Conservation (phyloP, 2,888 invertebrate genomes). For the Drosophila atripex region DNA sequence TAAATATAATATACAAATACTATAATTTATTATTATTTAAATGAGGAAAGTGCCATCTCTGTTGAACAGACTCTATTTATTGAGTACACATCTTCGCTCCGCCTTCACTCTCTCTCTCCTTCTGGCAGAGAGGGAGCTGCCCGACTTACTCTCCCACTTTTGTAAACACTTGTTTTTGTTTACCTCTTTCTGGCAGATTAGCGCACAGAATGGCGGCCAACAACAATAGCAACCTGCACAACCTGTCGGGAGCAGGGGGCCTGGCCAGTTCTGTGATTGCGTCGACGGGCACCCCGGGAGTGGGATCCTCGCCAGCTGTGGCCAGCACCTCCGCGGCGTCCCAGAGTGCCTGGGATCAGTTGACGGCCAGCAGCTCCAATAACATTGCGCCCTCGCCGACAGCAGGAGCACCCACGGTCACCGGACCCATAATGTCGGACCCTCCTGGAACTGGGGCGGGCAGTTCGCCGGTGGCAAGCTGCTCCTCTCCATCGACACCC, state of each 20-base stretch:
- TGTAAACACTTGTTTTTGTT: slow-evolving; percentile 49
- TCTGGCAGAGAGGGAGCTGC: too few relatives aligned
- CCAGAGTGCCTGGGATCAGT: slow-evolving; percentile 84
- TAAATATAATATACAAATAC: too few relatives aligned
- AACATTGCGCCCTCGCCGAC: slow-evolving; percentile 60
- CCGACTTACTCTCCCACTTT: slow-evolving; percentile 17
- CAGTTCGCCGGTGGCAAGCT: slow-evolving; percentile 78
- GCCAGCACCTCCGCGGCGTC: slow-evolving; percentile 41
- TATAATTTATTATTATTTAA: too few relatives aligned
- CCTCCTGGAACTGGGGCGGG: slow-evolving; percentile 57
- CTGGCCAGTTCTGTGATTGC: slow-evolving; percentile 77
- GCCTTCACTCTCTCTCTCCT: slow-evolving; percentile 12
- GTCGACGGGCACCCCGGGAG: slow-evolving; percentile 66
- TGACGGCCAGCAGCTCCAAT: slow-evolving; percentile 80
- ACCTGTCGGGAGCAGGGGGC: slow-evolving; percentile 46
- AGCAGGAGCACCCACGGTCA: slow-evolving; percentile 40
- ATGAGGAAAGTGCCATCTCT: neutral
- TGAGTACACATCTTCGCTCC: neutral
- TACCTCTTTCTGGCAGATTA: slow-evolving; percentile 34
- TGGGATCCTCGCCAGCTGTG: slow-evolving; percentile 9
- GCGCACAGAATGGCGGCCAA: slow-evolving; percentile 74
- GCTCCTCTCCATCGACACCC: slow-evolving; percentile 82
- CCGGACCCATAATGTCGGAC: slow-evolving; percentile 29
- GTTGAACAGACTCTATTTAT: neutral
- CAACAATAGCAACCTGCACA: slow-evolving; percentile 73